Conservation (phyloP, 2,888 invertebrate genomes). For the Eudasyphora cyanicolor region DNA sequence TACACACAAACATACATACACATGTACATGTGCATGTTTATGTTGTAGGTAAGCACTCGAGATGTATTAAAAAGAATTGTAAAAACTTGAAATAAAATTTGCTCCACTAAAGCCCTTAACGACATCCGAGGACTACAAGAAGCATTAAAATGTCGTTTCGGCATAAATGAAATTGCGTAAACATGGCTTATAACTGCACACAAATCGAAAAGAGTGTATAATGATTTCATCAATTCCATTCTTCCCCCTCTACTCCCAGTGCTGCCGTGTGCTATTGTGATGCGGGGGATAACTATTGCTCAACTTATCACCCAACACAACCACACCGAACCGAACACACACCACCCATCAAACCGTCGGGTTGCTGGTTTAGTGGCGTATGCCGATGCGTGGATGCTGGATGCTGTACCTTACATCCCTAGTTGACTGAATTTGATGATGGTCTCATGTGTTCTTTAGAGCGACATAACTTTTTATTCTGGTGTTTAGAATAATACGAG, state of each 20-base stretch:
- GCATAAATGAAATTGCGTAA: constrained; percentile 61
- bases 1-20: constrained; percentile 1
- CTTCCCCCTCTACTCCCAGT: not conserved
- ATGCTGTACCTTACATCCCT: constrained; percentile 17
- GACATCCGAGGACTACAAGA: constrained; percentile 52
- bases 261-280: too few species aligned
- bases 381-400: constrained; percentile 38
- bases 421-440: constrained; percentile 39
- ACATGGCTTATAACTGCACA: constrained; percentile 47
- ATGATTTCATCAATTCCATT: constrained; percentile 49
- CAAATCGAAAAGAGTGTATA: constrained; percentile 52
- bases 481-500: constrained; percentile 75
- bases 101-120: constrained; percentile 64
- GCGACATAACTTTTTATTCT: constrained; percentile 77
- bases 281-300: constrained; percentile 41
- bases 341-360: not conserved
- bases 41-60: constrained; percentile 23
- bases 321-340: too few species aligned
- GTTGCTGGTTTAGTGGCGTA: not conserved
- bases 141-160: constrained; percentile 63
- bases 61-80: constrained; percentile 48
- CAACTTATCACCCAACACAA: constrained; percentile 25
- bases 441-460: constrained; percentile 74
- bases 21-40: constrained; percentile 24
- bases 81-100: constrained; percentile 63